Evolutionary conservation across 2,113 vertebrate genomes (phyloP).

Genomic region (Cairina moschata): DNA sequence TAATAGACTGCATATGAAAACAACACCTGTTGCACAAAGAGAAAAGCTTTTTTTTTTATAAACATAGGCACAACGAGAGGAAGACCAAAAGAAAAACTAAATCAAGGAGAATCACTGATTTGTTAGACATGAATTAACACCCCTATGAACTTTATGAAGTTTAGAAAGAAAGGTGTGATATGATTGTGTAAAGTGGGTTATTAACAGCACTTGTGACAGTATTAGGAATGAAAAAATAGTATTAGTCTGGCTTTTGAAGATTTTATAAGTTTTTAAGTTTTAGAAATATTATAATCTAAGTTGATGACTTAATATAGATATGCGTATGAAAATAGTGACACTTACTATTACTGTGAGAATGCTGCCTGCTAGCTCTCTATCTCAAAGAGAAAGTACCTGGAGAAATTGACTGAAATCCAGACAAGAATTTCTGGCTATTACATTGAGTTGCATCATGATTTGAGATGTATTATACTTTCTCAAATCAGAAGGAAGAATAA

Average conservation of each 20-base stretch:
- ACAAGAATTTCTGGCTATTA: not conserved
- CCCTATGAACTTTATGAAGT: not conserved
- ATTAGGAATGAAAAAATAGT: not conserved
- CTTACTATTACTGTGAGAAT: not conserved
- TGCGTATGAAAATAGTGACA: not conserved
- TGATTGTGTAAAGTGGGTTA: not conserved
- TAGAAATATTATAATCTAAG: not conserved
- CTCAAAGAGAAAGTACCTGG: not conserved
- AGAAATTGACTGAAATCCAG: not conserved
- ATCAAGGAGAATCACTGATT: not conserved
- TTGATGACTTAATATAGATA: not conserved
- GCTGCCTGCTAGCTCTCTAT: not conserved
- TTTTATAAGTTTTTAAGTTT: not conserved
- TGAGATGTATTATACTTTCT: not conserved
- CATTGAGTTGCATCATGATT: fast-evolving
- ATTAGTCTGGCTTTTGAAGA: not conserved
- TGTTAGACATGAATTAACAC: not conserved
- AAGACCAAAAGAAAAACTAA: not conserved
- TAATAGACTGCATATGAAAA: fast-evolving
- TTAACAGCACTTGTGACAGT: not conserved
- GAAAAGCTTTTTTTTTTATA: not conserved
- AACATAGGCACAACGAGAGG: not conserved
- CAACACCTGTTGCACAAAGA: not conserved
- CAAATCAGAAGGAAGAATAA: not conserved
- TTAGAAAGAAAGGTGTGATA: not conserved